phyloP scores from a whole-genome alignment of 2,113 vertebrate genomes.

The Neolamprologus modestus region DNA sequence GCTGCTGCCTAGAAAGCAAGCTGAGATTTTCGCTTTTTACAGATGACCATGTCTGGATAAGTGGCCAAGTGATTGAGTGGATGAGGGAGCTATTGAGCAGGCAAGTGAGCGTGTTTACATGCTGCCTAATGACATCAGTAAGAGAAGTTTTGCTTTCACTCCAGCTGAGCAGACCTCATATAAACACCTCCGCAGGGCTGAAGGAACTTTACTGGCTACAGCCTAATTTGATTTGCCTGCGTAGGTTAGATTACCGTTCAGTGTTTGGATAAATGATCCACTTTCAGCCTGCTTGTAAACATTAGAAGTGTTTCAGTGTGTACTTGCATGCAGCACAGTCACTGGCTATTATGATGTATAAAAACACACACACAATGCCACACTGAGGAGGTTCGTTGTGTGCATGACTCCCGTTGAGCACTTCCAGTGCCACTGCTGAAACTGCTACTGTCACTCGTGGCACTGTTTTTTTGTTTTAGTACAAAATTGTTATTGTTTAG shows the following conservation, averaged over 20 bases:
- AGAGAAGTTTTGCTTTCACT: conserved; percentile 36
- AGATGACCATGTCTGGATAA: neutral
- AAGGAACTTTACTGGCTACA: conserved; percentile 24
- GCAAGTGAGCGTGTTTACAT: conserved; percentile 37
- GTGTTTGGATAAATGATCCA: conserved; percentile 36
- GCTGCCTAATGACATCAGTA: conserved; percentile 37
- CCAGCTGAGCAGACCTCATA: conserved; percentile 25
- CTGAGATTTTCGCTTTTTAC: neutral
- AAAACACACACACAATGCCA: neutral
- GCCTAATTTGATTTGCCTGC: conserved; percentile 35
- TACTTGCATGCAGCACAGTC: neutral
- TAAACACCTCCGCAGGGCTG: conserved; percentile 27
- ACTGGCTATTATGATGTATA: neutral
- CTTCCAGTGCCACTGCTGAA: neutral
- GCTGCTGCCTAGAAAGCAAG: neutral
- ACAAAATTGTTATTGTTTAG: neutral
- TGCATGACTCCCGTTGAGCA: neutral
- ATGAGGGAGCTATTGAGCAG: conserved; percentile 18
- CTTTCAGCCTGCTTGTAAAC: conserved; percentile 34
- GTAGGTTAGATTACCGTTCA: conserved; percentile 28
- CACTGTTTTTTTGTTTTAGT: neutral
- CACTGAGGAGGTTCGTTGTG: neutral
- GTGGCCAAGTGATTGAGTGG: neutral
- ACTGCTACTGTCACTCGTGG: neutral
- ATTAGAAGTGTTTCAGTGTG: conserved; percentile 7